Evolutionary conservation across 1,140 invertebrate species (phyloP), one percentile per base, ranked within the genome.

Genomic region (Marisa cornuarietis): DNA sequence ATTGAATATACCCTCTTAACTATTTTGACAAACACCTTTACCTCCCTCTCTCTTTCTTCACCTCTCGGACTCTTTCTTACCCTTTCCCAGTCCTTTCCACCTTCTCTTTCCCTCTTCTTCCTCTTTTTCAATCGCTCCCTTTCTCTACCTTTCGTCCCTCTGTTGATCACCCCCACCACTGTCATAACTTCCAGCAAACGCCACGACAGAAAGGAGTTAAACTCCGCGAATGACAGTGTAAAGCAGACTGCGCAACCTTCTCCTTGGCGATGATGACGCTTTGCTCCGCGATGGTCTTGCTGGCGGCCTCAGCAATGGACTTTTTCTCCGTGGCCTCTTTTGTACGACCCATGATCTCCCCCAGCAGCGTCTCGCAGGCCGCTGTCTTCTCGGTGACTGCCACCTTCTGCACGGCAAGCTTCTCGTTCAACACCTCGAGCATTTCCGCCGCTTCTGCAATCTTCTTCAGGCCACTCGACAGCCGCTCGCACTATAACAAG

Each of bases 361-460:
- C 88, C 13, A 96, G 89, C 80, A 96, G 89, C n/a, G 89, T 87
- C 86, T 96, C 95, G 88, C 95, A 96, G 78, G 94, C 93, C 71
- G 91, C 91, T 0, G 94, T 95, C 85, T 95, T 95, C 83, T 95
- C 93, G 10, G 92, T 92, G 0, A 96, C 94, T 75, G 94, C 94
- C 13, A 94, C 92, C 86, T 94, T 94, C 87, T 95, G 95, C 24
- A 93, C 90, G 0, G 93, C 94, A 20, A 96, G 86, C 84, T 94
- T 94, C 6, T 93, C 92, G 88, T 96, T 96, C 20, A 96, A 87
- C 66, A 94, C 92, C 31, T 92, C 92, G 58, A 96, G 86, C 86
- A 95, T 94, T 2, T 92, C 92, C 24, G 94, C 94, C 1, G 95
- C 95, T 89, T 96, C 95, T 14, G 93, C 94, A 65, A 96, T 95